Conservation (phyloP, 2,888 invertebrate genomes). For the Tetheella fluctuosa region DNA sequence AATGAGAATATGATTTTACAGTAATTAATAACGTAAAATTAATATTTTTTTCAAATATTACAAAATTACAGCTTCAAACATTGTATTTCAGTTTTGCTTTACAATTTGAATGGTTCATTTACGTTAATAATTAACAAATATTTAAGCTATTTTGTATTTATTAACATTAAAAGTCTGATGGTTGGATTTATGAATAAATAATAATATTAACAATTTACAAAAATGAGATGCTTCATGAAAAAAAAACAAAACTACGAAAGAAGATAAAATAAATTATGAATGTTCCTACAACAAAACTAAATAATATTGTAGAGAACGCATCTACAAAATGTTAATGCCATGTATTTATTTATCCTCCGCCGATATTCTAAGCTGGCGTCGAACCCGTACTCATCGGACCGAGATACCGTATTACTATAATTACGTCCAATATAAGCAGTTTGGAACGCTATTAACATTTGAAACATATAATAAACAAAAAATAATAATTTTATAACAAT, state of each 20-base stretch:
- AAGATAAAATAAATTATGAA: neutral
- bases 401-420: conserved; percentile 56
- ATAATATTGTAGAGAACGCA: conserved; percentile 3
- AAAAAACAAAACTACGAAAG: neutral
- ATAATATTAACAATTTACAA: no score
- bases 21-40: no score
- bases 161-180: no score
- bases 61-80: no score
- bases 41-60: no score
- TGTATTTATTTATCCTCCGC: conserved; percentile 9
- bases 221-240: no score
- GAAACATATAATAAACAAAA: conserved; percentile 41
- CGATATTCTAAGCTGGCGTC: conserved; percentile 27
- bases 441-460: conserved; percentile 58
- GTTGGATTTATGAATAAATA: no score
- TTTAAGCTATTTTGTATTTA: no score
- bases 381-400: conserved; percentile 52
- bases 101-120: no score
- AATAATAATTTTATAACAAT: conserved; percentile 60
- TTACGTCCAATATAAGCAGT: conserved; percentile 63
- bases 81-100: no score
- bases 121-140: no score
- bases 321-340: conserved; percentile 5
- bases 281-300: neutral
- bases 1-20: no score